Evolutionary conservation across 37 sponge, comb jelly and placozoan species (phyloP).

Genomic region (Agelas oroides): DNA sequence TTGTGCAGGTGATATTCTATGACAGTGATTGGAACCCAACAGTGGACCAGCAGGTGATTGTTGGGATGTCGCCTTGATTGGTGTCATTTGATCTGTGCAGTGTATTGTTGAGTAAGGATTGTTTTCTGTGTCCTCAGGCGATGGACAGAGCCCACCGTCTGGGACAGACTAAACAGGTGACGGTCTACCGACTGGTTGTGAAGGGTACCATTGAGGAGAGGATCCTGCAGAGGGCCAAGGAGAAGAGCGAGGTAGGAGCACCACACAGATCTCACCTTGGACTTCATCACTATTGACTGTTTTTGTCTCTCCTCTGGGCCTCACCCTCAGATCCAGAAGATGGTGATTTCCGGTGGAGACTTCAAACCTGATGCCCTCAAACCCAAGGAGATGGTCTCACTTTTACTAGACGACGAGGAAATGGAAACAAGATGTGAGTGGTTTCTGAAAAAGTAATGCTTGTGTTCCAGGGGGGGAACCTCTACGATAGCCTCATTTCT

Average conservation of each 20-base stretch:
- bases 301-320: not conserved
- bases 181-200: slow-evolving; percentile 93
- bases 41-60: slow-evolving; percentile 91
- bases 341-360: slow-evolving; percentile 97
- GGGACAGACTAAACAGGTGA: slow-evolving; percentile 97
- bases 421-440: slow-evolving; percentile 92
- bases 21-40: slow-evolving; percentile 99
- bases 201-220: slow-evolving; percentile 95
- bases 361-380: slow-evolving; percentile 91
- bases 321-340: slow-evolving; percentile 90
- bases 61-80: not conserved
- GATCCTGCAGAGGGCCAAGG: slow-evolving; percentile 93
- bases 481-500: no score
- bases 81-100: not conserved
- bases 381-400: slow-evolving; percentile 94
- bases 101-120: not conserved
- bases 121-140: slow-evolving; percentile 50
- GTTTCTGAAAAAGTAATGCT: not conserved
- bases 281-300: not conserved
- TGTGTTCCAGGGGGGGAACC: no score
- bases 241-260: slow-evolving; percentile 90
- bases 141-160: slow-evolving; percentile 98
- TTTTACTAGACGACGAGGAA: slow-evolving; percentile 92
- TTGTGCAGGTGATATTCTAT: slow-evolving; percentile 93
- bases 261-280: not conserved